Percentiles rank a stretch among this genome's conserved stretches.
Evolutionary conservation across 2,113 vertebrate species (phyloP).

Genomic region (Notechis scutatus): DNA sequence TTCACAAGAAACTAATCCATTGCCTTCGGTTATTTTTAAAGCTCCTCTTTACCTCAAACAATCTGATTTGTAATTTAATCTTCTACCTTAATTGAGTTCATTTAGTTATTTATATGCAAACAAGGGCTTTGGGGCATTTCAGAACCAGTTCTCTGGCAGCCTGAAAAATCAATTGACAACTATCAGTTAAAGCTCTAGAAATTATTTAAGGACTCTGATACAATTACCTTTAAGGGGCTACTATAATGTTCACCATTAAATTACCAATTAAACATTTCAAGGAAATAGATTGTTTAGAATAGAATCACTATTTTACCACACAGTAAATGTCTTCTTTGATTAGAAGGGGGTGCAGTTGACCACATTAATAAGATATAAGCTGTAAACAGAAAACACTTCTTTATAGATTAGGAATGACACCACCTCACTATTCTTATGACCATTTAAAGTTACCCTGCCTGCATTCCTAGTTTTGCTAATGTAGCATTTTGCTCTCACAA

Average conservation of each 20-base stretch:
- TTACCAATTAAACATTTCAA: slow-evolving; percentile 67
- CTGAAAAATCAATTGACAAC: slow-evolving; percentile 57
- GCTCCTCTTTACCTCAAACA: background rate
- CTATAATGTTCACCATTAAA: slow-evolving; percentile 61
- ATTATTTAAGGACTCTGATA: slow-evolving; percentile 66
- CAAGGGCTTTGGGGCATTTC: slow-evolving; percentile 58
- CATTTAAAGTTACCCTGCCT: background rate
- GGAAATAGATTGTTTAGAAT: slow-evolving; percentile 53
- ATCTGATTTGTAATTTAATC: slow-evolving; percentile 55
- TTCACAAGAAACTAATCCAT: slow-evolving; percentile 15
- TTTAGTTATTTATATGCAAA: slow-evolving; percentile 64
- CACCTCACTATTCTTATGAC: background rate
- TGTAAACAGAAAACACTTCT: background rate
- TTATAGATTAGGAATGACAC: background rate
- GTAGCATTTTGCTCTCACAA: background rate
- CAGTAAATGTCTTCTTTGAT: slow-evolving; percentile 47
- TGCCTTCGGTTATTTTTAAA: slow-evolving; percentile 39
- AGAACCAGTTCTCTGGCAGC: slow-evolving; percentile 47
- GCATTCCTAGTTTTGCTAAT: no score
- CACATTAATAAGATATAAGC: slow-evolving; percentile 32
- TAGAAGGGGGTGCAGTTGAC: background rate
- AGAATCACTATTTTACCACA: slow-evolving; percentile 50
- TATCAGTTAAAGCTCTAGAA: slow-evolving; percentile 59
- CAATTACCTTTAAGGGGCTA: slow-evolving; percentile 67
- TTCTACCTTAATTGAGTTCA: slow-evolving; percentile 47